These are phyloP conservation scores for Contarinia nasturtii DNA, from an alignment of 1,140 invertebrate species.

Conservation along the genomic window DNA sequence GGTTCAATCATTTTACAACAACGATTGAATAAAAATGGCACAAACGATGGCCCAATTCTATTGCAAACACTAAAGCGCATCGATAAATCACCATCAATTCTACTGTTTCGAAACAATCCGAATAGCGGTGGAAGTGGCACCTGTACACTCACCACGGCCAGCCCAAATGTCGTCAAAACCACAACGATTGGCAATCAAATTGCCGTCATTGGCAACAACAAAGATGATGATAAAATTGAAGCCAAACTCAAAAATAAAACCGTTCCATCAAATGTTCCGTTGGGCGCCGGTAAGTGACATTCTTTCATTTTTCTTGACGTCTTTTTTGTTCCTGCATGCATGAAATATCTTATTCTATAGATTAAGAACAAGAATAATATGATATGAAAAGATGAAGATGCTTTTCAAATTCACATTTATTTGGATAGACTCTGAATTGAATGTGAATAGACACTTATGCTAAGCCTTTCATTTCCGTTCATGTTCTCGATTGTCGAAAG, in stretches of 20 bases:
- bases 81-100: constrained; percentile 22
- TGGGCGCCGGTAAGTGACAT: constrained; percentile 20
- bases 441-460: too few species aligned
- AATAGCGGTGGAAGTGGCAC: not conserved
- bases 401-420: too few species aligned
- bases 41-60: constrained; percentile 16
- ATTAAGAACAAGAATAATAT: too few species aligned
- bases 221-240: not conserved
- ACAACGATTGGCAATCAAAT: too few species aligned
- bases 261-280: constrained; percentile 19
- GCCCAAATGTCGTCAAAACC: not conserved
- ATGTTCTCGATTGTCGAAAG: too few species aligned
- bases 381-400: too few species aligned
- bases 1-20: constrained; percentile 5
- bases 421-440: too few species aligned
- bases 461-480: too few species aligned
- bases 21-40: constrained; percentile 8
- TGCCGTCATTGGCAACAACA: not conserved
- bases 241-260: constrained; percentile 2
- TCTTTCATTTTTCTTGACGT: too few species aligned
- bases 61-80: constrained; percentile 21
- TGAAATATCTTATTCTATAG: too few species aligned
- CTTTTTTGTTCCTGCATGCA: too few species aligned
- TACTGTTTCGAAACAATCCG: constrained; percentile 20
- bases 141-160: not conserved